Evolutionary conservation across 2,888 invertebrate species (phyloP).

Genomic region (Podotricha telesiphe): DNA sequence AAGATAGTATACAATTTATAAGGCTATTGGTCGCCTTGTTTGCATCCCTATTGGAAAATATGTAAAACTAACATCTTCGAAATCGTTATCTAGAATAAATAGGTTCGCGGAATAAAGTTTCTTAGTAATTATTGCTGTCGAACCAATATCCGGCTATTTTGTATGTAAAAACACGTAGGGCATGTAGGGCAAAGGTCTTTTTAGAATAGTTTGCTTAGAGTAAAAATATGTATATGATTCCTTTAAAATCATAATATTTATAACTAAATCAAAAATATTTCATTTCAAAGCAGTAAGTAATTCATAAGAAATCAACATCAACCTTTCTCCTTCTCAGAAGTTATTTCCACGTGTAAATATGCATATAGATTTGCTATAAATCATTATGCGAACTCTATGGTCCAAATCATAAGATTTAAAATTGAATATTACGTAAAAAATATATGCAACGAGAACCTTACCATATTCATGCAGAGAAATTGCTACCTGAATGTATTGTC

Average conservation of each 20-base stretch:
- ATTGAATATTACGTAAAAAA: slow-evolving; percentile 22
- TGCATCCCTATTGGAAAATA: slow-evolving; percentile 67
- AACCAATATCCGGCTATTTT: slow-evolving; percentile 47
- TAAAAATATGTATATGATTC: neutral
- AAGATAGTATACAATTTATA: slow-evolving; percentile 80
- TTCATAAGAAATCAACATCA: slow-evolving; percentile 16
- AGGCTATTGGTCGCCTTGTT: slow-evolving; percentile 67
- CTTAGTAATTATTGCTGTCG: slow-evolving; percentile 69
- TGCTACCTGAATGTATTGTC: slow-evolving; percentile 78
- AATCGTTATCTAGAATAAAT: slow-evolving; percentile 76
- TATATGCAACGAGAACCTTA: slow-evolving; percentile 44
- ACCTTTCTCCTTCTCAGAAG: slow-evolving; percentile 30
- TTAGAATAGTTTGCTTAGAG: no score
- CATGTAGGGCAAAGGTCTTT: neutral
- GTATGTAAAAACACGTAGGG: slow-evolving; percentile 21
- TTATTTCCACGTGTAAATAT: slow-evolving; percentile 22
- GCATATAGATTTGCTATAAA: neutral
- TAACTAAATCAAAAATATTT: neutral
- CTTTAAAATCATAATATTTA: neutral
- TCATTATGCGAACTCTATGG: neutral
- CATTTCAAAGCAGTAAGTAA: neutral
- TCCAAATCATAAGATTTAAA: slow-evolving; percentile 10
- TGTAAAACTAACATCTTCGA: slow-evolving; percentile 75
- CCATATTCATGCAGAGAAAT: slow-evolving; percentile 56
- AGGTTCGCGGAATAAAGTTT: slow-evolving; percentile 74